Evolutionary conservation across 2,797 vertebrate species (phyloP).

Genomic region (Loriculus beryllinus): DNA sequence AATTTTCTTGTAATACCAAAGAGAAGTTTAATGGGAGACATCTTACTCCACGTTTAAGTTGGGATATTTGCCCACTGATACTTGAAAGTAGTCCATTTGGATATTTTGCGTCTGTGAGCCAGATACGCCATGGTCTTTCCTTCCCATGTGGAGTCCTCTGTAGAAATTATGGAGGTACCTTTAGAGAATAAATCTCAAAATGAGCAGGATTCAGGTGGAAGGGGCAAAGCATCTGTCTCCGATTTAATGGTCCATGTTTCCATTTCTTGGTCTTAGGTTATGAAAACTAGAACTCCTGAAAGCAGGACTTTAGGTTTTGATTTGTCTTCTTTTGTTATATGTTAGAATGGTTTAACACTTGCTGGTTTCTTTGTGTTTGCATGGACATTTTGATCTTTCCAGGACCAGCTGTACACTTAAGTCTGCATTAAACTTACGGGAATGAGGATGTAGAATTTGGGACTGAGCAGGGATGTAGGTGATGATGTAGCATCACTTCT

Average conservation of each 20-base stretch:
- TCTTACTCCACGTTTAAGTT: neutral
- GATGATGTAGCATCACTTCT: neutral
- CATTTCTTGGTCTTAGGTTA: neutral
- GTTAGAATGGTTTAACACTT: neutral
- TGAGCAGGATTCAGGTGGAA: neutral
- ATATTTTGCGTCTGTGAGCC: neutral
- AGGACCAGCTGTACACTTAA: neutral
- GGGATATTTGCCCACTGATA: neutral
- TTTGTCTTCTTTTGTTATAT: neutral
- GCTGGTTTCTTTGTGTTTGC: neutral
- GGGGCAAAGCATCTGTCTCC: neutral
- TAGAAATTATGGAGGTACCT: neutral
- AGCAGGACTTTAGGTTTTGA: neutral
- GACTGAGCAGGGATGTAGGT: neutral
- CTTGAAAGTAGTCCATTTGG: neutral
- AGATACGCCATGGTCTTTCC: neutral
- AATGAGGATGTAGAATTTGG: neutral
- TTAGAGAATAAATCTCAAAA: neutral
- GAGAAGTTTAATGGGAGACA: neutral
- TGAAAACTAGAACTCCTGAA: neutral
- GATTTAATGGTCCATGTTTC: neutral
- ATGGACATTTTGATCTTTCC: neutral
- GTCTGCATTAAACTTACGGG: neutral
- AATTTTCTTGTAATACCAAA: neutral
- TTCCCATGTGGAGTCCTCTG: neutral